Conservation (phyloP, 2,888 invertebrate genomes). For the Sabatieria punctata region DNA sequence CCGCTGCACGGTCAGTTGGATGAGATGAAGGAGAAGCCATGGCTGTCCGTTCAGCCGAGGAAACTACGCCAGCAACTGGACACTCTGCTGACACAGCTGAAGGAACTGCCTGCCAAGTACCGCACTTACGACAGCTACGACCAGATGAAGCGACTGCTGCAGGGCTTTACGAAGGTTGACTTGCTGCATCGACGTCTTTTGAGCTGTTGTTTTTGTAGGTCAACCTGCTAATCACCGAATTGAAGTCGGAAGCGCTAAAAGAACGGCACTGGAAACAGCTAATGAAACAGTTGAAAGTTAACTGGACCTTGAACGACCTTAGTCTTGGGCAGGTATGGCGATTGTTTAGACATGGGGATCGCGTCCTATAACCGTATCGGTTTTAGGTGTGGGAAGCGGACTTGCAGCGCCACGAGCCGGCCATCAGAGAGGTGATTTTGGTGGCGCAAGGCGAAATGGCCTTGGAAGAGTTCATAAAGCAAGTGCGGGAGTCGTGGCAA, state of each 20-base stretch:
- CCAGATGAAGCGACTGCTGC: constrained; percentile 81
- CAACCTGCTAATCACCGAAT: constrained; percentile 84
- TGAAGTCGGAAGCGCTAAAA: constrained; percentile 96
- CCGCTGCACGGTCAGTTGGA: constrained; percentile 96
- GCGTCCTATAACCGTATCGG: background rate
- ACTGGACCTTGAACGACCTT: constrained; percentile 85
- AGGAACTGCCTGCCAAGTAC: constrained; percentile 79
- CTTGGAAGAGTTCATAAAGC: constrained; percentile 93
- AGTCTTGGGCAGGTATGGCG: constrained; percentile 31
- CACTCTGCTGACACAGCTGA: constrained; percentile 74
- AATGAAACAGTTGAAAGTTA: constrained; percentile 79
- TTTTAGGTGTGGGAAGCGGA: constrained; percentile 93
- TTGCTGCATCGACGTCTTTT: too few species aligned
- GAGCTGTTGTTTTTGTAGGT: constrained; percentile 45
- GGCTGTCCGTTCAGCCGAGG: constrained; percentile 93
- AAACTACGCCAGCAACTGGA: constrained; percentile 90
- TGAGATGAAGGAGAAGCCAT: constrained; percentile 89
- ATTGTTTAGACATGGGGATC: too few species aligned
- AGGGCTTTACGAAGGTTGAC: constrained; percentile 89
- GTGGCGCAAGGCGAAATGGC: constrained; percentile 99
- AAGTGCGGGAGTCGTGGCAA: constrained; percentile 97
- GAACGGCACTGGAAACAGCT: constrained; percentile 98
- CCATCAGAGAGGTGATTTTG: constrained; percentile 83
- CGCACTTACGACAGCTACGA: constrained; percentile 96
- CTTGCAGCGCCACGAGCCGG: constrained; percentile 73